Percentiles rank a stretch among this genome's conserved stretches.
phyloP scores from a whole-genome alignment of 2,888 invertebrate species.

The Sericinus montela region DNA sequence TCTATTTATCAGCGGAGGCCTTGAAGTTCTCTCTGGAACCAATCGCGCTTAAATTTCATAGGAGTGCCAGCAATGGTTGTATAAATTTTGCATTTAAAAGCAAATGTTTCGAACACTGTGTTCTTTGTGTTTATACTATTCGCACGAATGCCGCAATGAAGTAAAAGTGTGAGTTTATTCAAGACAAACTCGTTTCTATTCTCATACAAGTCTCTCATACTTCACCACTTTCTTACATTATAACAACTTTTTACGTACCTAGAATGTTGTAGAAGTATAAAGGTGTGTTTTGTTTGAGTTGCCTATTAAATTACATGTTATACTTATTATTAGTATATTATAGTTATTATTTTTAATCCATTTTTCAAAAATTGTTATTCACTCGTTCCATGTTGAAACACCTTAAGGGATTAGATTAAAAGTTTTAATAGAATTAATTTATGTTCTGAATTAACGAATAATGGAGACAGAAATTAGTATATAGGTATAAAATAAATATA shows the following conservation, averaged over 20 bases:
- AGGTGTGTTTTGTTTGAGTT: too few species aligned
- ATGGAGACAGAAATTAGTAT: too few species aligned
- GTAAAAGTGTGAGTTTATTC: slow-evolving; percentile 11
- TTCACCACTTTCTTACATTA: slow-evolving; percentile 4
- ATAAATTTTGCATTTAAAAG: slow-evolving; percentile 18
- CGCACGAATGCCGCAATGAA: slow-evolving; percentile 9
- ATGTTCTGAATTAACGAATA: too few species aligned
- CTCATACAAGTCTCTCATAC: not conserved
- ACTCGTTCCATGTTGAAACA: too few species aligned
- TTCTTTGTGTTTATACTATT: slow-evolving; percentile 9
- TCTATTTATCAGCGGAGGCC: slow-evolving; percentile 58
- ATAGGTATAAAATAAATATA: too few species aligned
- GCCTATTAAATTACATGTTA: too few species aligned
- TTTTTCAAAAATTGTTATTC: too few species aligned
- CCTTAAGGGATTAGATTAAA: too few species aligned
- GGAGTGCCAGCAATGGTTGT: slow-evolving; percentile 40
- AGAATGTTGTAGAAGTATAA: not conserved
- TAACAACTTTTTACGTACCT: slow-evolving; percentile 1
- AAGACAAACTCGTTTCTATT: slow-evolving; percentile 12
- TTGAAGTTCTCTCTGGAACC: slow-evolving; percentile 58
- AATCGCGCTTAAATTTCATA: slow-evolving; percentile 49
- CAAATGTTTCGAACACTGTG: not conserved
- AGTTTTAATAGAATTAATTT: too few species aligned
- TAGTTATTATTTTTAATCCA: too few species aligned
- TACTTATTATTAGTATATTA: too few species aligned